phyloP scores from a whole-genome alignment of 2,888 invertebrate species.

The Mayetiola destructor region DNA sequence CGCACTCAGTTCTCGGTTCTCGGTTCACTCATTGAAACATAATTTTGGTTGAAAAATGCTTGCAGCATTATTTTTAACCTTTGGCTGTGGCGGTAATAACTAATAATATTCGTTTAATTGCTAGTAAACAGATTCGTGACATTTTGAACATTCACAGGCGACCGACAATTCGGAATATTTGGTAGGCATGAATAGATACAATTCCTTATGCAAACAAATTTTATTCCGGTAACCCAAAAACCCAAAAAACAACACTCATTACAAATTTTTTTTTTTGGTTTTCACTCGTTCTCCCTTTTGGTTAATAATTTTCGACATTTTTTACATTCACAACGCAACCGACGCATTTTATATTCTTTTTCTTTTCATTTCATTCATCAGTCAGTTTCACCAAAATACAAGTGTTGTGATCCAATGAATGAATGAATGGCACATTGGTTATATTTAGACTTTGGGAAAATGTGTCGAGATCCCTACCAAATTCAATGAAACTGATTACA shows the following conservation, averaged over 20 bases:
- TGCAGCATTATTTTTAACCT: slow-evolving; percentile 12
- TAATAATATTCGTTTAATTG: slow-evolving; percentile 12
- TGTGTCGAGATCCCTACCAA: not conserved
- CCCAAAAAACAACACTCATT: too few relatives aligned
- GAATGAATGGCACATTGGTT: too few relatives aligned
- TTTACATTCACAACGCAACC: too few relatives aligned
- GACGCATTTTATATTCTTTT: too few relatives aligned
- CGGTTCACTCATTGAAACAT: too few relatives aligned
- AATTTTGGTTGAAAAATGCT: not conserved
- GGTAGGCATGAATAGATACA: not conserved
- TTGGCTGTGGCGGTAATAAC: slow-evolving; percentile 1
- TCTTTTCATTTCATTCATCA: not conserved
- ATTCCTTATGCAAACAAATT: slow-evolving; percentile 3
- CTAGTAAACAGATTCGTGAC: not conserved
- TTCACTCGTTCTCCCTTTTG: not conserved
- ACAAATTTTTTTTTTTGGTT: not conserved
- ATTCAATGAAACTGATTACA: not conserved
- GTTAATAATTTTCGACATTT: not conserved
- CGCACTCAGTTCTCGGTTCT: not conserved
- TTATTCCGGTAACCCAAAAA: too few relatives aligned
- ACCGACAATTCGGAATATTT: not conserved
- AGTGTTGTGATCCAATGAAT: not conserved
- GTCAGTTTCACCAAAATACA: not conserved
- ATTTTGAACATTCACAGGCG: not conserved
- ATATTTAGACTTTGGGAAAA: too few relatives aligned